These are phyloP conservation scores for Troides helena DNA, from an alignment of 2,888 invertebrate genomes.

Conservation along the genomic window DNA sequence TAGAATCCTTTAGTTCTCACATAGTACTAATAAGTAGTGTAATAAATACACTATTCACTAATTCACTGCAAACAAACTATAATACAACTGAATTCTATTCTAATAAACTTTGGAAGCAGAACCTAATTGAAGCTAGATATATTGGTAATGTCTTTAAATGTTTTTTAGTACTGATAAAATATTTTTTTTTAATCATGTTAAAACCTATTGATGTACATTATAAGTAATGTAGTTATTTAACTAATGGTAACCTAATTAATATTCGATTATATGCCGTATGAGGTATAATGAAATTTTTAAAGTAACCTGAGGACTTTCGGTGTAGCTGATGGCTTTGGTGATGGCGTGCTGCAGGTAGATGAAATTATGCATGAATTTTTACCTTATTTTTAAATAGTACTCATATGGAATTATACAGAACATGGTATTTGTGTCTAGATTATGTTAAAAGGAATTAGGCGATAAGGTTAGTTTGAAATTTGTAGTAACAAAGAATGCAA, in stretches of 20 bases:
- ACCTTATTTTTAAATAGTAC: constrained; percentile 15
- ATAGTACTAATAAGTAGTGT: no score
- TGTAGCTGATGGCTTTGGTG: constrained; percentile 79
- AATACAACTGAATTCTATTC: neutral
- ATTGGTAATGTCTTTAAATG: neutral
- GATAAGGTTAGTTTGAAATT: no score
- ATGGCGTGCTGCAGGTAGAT: constrained; percentile 77
- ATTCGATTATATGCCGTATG: constrained; percentile 31
- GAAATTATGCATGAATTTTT: constrained; percentile 67
- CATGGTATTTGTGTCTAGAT: no score
- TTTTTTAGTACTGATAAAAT: neutral
- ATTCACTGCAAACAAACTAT: constrained; percentile 1
- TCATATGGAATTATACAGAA: neutral
- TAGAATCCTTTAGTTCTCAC: no score
- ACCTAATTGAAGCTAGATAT: neutral
- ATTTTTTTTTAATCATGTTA: neutral
- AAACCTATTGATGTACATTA: no score
- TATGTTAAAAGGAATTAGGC: no score
- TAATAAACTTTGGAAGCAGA: neutral
- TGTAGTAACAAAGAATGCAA: no score
- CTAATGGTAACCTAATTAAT: no score
- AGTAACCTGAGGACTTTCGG: constrained; percentile 78
- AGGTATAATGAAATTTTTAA: constrained; percentile 53
- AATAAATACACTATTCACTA: neutral
- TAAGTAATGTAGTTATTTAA: no score